Conservation (phyloP, 2,113 vertebrate genomes). For the Nothobranchius kuhntae region DNA sequence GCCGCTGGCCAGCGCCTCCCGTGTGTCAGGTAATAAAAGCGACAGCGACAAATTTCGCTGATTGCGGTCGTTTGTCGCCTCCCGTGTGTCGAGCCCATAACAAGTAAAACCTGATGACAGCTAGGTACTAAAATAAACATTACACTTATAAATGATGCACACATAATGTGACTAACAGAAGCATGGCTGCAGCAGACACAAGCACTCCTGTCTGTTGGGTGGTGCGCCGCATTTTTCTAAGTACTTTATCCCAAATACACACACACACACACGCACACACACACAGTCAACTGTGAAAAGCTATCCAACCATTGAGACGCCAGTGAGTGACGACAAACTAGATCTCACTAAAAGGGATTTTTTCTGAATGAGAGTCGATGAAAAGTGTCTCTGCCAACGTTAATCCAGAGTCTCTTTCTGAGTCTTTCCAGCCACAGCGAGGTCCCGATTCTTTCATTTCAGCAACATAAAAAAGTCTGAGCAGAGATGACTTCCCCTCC, state of each 20-base stretch:
- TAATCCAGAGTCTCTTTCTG: slow-evolving; percentile 17
- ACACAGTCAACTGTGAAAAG: background rate
- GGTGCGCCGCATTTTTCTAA: slow-evolving; percentile 6
- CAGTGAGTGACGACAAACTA: slow-evolving; percentile 9
- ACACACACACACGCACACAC: background rate
- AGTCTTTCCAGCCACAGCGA: slow-evolving; percentile 17
- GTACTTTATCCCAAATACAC: background rate
- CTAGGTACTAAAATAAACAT: slow-evolving; percentile 52
- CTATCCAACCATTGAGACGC: slow-evolving; percentile 1
- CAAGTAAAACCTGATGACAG: background rate
- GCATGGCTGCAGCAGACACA: slow-evolving; percentile 26
- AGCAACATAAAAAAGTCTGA: slow-evolving; percentile 8
- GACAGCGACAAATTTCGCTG: too few species aligned
- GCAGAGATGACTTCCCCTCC: slow-evolving; percentile 21
- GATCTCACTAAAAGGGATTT: slow-evolving; percentile 17
- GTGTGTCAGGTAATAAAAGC: too few species aligned
- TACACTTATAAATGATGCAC: slow-evolving; percentile 44
- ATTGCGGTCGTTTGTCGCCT: too few species aligned
- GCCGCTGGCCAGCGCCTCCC: too few species aligned
- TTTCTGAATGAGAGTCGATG: slow-evolving; percentile 4
- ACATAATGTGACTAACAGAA: slow-evolving; percentile 29
- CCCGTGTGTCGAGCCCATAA: too few species aligned
- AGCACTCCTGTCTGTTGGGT: slow-evolving; percentile 14
- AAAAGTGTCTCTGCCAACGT: background rate
- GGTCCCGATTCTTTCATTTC: slow-evolving; percentile 24